These are phyloP conservation scores for Cyclina sinensis DNA, from an alignment of 1,140 invertebrate species.

Conservation along the genomic window DNA sequence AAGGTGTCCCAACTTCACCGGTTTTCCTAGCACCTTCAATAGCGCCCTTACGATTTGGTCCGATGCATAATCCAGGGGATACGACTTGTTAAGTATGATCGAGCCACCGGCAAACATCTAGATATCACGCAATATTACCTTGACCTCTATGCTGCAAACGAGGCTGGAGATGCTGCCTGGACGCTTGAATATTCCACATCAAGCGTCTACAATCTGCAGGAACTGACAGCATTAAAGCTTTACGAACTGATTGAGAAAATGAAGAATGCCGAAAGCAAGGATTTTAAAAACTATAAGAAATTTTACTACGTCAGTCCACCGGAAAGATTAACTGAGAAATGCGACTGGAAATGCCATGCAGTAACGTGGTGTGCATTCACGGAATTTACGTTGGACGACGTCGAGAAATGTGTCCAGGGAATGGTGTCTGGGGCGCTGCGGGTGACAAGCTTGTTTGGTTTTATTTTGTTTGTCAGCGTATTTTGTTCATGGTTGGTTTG, in stretches of 20 bases:
- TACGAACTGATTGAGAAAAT: not conserved
- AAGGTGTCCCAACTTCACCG: constrained; percentile 62
- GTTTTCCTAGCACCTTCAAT: constrained; percentile 79
- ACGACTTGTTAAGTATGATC: constrained; percentile 95
- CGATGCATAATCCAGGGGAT: constrained; percentile 93
- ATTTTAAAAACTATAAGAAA: constrained; percentile 26
- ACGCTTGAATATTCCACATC: constrained; percentile 90
- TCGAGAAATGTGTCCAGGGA: not conserved
- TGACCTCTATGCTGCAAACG: constrained; percentile 93
- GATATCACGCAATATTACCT: constrained; percentile 96
- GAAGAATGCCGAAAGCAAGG: not conserved
- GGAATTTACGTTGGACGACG: constrained; percentile 28
- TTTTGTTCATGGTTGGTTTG: too few species aligned
- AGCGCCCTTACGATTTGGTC: constrained; percentile 77
- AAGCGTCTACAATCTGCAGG: constrained; percentile 60
- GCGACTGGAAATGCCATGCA: constrained; percentile 18
- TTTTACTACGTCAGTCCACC: constrained; percentile 40
- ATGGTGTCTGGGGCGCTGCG: not conserved
- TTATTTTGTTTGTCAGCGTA: not conserved
- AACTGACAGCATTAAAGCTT: constrained; percentile 8
- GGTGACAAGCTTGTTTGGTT: not conserved
- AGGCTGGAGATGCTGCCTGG: constrained; percentile 91
- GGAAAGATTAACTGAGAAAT: not conserved
- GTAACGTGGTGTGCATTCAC: constrained; percentile 32
- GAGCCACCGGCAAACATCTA: constrained; percentile 92